Evolutionary conservation across 2,888 invertebrate species (phyloP).

Genomic region (Rhagophthalmus giganteus): DNA sequence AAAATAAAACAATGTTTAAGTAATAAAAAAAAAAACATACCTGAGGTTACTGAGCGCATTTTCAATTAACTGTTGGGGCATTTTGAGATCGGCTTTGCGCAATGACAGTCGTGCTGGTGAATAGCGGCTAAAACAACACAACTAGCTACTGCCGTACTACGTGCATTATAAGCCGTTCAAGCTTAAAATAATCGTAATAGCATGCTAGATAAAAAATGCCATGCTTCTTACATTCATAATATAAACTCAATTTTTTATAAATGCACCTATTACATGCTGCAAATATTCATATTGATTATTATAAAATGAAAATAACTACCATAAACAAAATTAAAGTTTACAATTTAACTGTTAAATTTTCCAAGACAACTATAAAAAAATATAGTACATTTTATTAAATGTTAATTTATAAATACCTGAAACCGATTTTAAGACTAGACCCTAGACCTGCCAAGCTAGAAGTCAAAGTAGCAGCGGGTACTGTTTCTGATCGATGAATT

Average conservation of each 20-base stretch:
- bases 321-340: no score
- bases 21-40: conserved; percentile 53
- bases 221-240: no score
- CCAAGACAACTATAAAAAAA: no score
- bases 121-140: conserved; percentile 72
- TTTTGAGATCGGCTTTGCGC: conserved; percentile 78
- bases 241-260: no score
- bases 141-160: conserved; percentile 44
- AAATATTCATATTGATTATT: no score
- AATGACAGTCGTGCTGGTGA: conserved; percentile 81
- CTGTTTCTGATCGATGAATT: conserved; percentile 74
- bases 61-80: conserved; percentile 77
- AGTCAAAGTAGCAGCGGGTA: conserved; percentile 72
- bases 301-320: no score
- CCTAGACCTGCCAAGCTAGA: conserved; percentile 79
- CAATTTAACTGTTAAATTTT: no score
- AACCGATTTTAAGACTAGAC: conserved; percentile 81
- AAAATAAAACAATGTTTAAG: no score
- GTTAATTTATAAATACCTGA: no score
- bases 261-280: no score
- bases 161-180: conserved; percentile 39
- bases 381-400: no score
- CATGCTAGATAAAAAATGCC: no score
- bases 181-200: conserved; percentile 19
- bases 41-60: conserved; percentile 72